Evolutionary conservation across 2,113 vertebrate species (phyloP).

Genomic region (Stomatorhinus ivindoensis): DNA sequence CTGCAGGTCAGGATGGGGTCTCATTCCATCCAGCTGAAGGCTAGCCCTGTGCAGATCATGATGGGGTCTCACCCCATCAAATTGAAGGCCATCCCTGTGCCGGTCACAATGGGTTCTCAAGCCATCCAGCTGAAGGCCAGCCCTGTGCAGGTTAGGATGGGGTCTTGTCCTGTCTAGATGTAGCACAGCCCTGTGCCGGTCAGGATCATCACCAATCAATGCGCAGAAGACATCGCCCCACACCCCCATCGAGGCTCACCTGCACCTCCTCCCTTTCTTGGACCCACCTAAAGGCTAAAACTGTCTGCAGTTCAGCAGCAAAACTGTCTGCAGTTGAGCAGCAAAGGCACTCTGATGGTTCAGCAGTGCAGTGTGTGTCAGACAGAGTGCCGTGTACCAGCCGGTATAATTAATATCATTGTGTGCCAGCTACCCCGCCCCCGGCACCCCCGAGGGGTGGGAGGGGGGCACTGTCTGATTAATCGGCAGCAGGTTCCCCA

Average conservation of each 20-base stretch:
- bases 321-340: too few species aligned
- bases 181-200: constrained; percentile 3
- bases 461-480: not conserved
- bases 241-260: not conserved
- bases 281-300: not conserved
- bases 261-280: too few species aligned
- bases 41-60: not conserved
- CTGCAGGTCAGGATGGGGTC: not conserved
- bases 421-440: not conserved
- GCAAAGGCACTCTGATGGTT: not conserved
- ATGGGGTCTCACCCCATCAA: not conserved
- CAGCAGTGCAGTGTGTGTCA: not conserved
- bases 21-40: not conserved
- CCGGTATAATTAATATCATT: not conserved
- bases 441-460: not conserved
- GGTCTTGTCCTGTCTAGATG: not conserved
- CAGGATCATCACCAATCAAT: constrained; percentile 14
- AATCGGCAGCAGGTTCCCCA: not conserved
- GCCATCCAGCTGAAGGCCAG: constrained; percentile 6
- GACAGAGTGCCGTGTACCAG: too few species aligned
- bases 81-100: not conserved
- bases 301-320: not conserved
- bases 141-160: not conserved
- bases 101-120: not conserved
- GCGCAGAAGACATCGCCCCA: not conserved